phyloP scores from a whole-genome alignment of 2,888 invertebrate species.

The Trachelus troglodyta region DNA sequence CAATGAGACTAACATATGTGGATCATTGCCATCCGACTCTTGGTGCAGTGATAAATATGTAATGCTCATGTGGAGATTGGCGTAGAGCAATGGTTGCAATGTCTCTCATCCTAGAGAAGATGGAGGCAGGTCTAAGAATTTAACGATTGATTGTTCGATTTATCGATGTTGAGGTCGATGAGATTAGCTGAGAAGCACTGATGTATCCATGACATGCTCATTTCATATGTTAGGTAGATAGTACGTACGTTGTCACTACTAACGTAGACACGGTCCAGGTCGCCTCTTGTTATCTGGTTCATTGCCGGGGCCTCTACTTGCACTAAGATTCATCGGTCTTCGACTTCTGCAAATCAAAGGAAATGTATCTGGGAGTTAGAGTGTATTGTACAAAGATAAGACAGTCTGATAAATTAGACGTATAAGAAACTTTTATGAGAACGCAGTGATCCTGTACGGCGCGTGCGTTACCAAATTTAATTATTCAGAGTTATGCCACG shows the following conservation, averaged over 20 bases:
- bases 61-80: conserved; percentile 43
- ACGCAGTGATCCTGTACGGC: background rate
- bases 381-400: background rate
- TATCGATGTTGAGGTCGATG: background rate
- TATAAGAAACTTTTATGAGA: background rate
- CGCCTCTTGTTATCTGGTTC: conserved; percentile 52
- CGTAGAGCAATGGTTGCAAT: conserved; percentile 34
- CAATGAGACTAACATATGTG: conserved; percentile 39
- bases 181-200: conserved; percentile 36
- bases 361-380: background rate
- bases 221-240: conserved; percentile 43
- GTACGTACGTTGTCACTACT: conserved; percentile 49
- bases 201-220: conserved; percentile 44
- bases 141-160: background rate
- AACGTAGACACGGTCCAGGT: conserved; percentile 55
- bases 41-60: conserved; percentile 48
- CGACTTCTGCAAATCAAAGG: background rate
- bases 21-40: conserved; percentile 53
- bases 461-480: background rate
- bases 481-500: background rate
- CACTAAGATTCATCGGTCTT: conserved; percentile 21
- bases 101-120: conserved; percentile 29
- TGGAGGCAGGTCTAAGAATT: background rate
- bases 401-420: background rate
- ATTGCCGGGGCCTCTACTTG: conserved; percentile 50